Evolutionary conservation across 1,140 invertebrate species (phyloP), one percentile per base, ranked within the genome.

Genomic region (Drosophila ogumai): DNA sequence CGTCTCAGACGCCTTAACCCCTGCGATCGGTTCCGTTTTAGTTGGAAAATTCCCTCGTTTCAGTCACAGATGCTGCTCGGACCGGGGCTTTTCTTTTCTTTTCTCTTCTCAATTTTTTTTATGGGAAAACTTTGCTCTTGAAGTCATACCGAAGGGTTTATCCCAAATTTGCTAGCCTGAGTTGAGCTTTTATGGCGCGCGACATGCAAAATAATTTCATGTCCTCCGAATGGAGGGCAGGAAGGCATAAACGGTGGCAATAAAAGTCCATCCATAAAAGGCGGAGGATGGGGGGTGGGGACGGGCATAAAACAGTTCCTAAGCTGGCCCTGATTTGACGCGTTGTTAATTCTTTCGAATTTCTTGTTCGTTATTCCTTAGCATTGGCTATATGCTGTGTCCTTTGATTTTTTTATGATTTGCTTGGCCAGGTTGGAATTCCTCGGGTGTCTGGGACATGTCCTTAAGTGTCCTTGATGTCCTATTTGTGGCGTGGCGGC

Each of bases 251-350:
- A 65, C 79, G 82, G 43, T 34, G 36, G 72, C 80, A 87, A 88
- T 87, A 88, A 87, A 88, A 87, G 75, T 87, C 72, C 72, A 79
- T 88, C 84, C 84, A 78, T 88, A 87, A 87, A 88, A 80, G 50
- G 25, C 25, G 5, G 25, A 28, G 41, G 22, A 3, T 3, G 22
- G 22, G 3, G 41, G n/a, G n/a, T n/a, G n/a, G 36, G 25, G 38
- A 38, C 32, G 22, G 46, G 59, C 84, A 87, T 87, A 88, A 82
- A 88, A 82, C 61, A 74, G 69, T 47, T 84, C 63, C 63, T 67
- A 74, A 84, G 58, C 64, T 59, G 50, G 67, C 66, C 82, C 77
- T 87, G 84, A 87, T 87, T 87, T 87, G 80, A 84, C 80, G 84
- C 84, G 76, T 79, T 88, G 84, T 87, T 88, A 87, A 88, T 87